Percentiles rank a stretch among this genome's conserved stretches.
Evolutionary conservation across 2,113 vertebrate genomes (phyloP).

Genomic region (Colossoma macropomum): DNA sequence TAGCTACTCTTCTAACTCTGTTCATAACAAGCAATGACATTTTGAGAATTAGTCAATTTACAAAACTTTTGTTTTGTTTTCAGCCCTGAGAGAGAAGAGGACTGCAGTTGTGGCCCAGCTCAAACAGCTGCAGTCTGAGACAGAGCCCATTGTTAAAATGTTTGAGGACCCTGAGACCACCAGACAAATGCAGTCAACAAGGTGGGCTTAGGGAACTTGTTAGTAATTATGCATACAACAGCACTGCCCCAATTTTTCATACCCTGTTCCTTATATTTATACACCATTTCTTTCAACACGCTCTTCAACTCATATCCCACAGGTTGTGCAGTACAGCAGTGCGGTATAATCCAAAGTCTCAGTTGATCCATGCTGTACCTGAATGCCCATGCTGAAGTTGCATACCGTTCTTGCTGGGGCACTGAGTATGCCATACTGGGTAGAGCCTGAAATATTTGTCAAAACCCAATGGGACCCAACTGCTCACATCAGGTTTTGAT

Average conservation of each 20-base stretch:
- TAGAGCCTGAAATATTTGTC: no score
- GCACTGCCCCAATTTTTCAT: background rate
- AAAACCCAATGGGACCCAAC: no score
- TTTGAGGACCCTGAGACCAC: conserved; percentile 97
- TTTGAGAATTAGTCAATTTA: background rate
- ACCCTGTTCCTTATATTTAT: background rate
- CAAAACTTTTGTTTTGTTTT: background rate
- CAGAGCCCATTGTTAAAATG: conserved; percentile 97
- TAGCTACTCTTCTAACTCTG: background rate
- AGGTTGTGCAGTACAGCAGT: no score
- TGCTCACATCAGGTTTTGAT: no score
- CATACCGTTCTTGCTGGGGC: no score
- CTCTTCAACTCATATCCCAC: no score
- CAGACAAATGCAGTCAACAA: conserved; percentile 96
- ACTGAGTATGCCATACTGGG: no score
- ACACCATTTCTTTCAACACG: no score
- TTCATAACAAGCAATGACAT: background rate
- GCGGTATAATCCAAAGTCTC: no score
- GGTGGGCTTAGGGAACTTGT: conserved; percentile 70
- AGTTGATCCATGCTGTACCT: no score
- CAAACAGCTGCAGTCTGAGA: conserved; percentile 95
- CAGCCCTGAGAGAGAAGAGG: conserved; percentile 93
- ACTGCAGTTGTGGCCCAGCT: conserved; percentile 94
- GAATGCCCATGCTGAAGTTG: no score
- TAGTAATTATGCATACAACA: background rate